These are phyloP conservation scores for Capromys pilorides DNA, from an alignment of 2,797 vertebrate species.

Conservation along the genomic window DNA sequence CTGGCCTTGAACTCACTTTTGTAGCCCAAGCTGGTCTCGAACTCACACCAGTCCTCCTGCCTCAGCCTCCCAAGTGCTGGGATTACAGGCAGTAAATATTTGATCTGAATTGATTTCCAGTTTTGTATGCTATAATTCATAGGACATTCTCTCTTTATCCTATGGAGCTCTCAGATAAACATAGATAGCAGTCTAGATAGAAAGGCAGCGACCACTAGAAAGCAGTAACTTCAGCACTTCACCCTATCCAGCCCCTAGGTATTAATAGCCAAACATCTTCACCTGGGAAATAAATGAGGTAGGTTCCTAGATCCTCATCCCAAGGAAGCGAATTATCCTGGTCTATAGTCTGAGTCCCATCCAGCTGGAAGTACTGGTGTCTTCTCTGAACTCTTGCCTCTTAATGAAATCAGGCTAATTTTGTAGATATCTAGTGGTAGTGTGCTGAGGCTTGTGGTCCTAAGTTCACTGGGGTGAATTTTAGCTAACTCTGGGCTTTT, in stretches of 20 bases:
- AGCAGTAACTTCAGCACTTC: not conserved
- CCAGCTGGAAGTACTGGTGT: not conserved
- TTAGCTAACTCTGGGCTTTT: not conserved
- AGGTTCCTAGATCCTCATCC: not conserved
- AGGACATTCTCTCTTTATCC: constrained; percentile 31
- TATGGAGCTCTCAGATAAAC: not conserved
- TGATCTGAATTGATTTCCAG: constrained; percentile 34
- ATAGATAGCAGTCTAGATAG: not conserved
- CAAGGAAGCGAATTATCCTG: not conserved
- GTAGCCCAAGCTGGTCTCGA: too few species aligned
- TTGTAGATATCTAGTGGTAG: not conserved
- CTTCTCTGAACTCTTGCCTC: constrained; percentile 29
- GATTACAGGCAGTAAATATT: not conserved
- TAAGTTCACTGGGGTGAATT: constrained; percentile 14
- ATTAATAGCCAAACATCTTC: constrained; percentile 3
- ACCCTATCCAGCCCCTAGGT: not conserved
- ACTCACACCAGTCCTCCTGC: too few species aligned
- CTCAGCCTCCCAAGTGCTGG: too few species aligned
- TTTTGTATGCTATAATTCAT: constrained; percentile 40
- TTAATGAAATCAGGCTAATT: not conserved
- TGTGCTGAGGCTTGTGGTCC: constrained; percentile 24
- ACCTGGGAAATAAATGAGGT: not conserved
- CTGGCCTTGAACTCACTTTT: too few species aligned
- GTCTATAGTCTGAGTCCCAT: not conserved
- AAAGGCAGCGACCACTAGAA: not conserved